These are phyloP conservation scores for Rostratula benghalensis DNA, from an alignment of 2,113 vertebrate genomes.

Conservation along the genomic window DNA sequence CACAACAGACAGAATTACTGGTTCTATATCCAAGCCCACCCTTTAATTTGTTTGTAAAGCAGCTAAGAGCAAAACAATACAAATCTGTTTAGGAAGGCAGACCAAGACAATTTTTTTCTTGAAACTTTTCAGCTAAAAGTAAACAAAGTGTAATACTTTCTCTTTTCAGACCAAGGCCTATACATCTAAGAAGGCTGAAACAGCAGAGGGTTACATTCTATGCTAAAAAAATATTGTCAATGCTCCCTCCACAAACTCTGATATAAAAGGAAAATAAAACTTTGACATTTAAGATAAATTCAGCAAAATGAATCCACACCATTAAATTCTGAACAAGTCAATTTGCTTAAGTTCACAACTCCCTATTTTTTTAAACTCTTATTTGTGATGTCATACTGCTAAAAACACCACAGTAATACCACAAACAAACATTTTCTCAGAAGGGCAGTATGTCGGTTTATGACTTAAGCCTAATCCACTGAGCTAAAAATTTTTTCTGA, in stretches of 20 bases:
- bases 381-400: background rate
- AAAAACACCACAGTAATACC: background rate
- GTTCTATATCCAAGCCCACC: background rate
- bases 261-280: background rate
- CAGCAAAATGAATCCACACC: background rate
- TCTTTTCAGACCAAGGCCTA: background rate
- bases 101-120: background rate
- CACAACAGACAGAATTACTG: background rate
- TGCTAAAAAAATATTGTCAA: background rate
- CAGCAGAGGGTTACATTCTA: background rate
- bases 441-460: background rate
- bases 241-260: background rate
- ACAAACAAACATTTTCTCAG: background rate
- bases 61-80: background rate
- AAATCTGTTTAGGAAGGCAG: background rate
- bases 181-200: background rate
- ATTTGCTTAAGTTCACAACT: background rate
- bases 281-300: background rate
- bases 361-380: background rate
- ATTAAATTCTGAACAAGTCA: background rate
- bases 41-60: background rate
- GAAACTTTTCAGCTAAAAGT: background rate
- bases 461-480: background rate
- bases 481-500: background rate
- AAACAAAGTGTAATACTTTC: background rate